Conservation (phyloP, 1,140 invertebrate species). For the Meloidogyne hapla region DNA sequence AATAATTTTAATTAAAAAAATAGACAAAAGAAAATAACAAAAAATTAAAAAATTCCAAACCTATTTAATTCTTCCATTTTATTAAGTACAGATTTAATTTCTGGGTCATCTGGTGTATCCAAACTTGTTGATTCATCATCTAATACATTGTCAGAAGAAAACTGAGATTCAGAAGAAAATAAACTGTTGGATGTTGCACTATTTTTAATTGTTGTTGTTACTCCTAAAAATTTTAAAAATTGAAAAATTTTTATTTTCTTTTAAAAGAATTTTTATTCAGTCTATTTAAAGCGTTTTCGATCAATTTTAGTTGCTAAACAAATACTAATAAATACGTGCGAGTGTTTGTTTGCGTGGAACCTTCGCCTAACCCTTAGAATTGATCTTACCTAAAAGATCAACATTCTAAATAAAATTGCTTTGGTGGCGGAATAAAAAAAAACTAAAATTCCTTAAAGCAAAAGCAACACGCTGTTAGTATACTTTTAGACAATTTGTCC, state of each 20-base stretch:
- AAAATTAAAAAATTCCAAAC: conserved; percentile 29
- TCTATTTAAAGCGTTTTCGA: background rate
- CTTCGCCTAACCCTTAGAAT: background rate
- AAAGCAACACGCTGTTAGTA: too few species aligned
- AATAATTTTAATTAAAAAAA: background rate
- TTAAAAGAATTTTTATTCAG: too few species aligned
- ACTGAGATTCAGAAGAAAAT: conserved; percentile 10
- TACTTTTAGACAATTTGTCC: too few species aligned
- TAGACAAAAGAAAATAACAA: background rate
- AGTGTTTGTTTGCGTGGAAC: background rate
- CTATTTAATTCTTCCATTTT: conserved; percentile 63
- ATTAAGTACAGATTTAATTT: conserved; percentile 48
- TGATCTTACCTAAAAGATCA: background rate
- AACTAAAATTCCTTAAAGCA: too few species aligned
- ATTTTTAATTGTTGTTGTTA: background rate
- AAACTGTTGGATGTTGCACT: background rate
- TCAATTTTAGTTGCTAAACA: background rate
- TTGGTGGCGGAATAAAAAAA: too few species aligned
- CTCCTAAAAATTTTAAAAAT: background rate
- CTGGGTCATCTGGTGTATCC: conserved; percentile 27
- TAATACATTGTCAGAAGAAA: conserved; percentile 11
- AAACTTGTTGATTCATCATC: conserved; percentile 16
- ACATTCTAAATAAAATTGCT: background rate
- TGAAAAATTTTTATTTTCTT: too few species aligned
- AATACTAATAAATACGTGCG: background rate